Conservation (phyloP, 2,888 invertebrate species). For the Drosophila emarginata region DNA sequence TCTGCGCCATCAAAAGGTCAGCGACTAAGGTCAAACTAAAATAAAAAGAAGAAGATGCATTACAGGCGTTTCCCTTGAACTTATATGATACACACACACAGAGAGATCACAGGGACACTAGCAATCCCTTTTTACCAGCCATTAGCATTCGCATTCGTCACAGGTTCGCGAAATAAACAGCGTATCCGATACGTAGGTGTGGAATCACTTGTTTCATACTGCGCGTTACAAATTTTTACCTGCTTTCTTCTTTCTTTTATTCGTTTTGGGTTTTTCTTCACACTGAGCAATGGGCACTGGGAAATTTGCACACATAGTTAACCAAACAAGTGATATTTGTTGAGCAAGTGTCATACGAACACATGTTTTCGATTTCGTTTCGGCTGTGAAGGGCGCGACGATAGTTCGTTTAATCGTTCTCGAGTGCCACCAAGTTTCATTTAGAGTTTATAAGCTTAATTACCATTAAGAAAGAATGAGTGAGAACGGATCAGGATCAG, state of each 20-base stretch:
- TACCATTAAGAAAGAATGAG: neutral
- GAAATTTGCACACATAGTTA: slow-evolving; percentile 43
- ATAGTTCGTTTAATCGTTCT: too few species aligned
- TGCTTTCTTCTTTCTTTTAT: neutral
- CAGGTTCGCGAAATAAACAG: slow-evolving; percentile 47
- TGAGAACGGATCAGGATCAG: neutral
- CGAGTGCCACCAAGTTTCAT: neutral
- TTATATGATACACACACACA: slow-evolving; percentile 21
- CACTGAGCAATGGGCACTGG: slow-evolving; percentile 3
- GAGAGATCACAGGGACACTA: slow-evolving; percentile 1
- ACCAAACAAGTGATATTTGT: slow-evolving; percentile 27
- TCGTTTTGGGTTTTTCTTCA: slow-evolving; percentile 40
- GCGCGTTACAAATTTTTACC: slow-evolving; percentile 25
- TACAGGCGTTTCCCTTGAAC: slow-evolving; percentile 14
- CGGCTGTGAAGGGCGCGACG: slow-evolving; percentile 23
- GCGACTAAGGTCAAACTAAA: slow-evolving; percentile 35
- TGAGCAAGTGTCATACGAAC: neutral
- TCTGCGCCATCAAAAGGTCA: slow-evolving; percentile 42
- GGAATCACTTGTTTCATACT: slow-evolving; percentile 19
- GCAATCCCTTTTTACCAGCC: slow-evolving; percentile 36
- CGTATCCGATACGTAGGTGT: slow-evolving; percentile 61
- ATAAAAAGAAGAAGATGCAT: neutral
- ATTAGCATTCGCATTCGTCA: slow-evolving; percentile 58
- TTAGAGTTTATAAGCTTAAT: slow-evolving; percentile 1
- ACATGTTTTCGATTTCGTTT: neutral